Evolutionary conservation across 1,140 invertebrate genomes (phyloP), one percentile per base, ranked within the genome.

Genomic region (Galleria mellonella): DNA sequence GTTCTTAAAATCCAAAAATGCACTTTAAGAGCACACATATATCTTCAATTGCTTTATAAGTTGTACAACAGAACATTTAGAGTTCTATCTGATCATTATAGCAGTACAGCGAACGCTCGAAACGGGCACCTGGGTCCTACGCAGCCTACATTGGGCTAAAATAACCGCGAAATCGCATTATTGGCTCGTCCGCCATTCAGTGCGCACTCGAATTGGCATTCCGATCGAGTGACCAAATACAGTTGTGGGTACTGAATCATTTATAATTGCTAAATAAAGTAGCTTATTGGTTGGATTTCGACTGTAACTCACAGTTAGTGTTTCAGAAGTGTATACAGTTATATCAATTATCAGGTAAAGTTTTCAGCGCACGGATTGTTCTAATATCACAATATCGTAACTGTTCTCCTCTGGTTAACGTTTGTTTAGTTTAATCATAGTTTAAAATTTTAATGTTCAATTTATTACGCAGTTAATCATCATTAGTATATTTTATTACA

Each of bases 101-200:
- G 70, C 62, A 61, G 64, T 23, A 23, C 6, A 23, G 2, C 17
- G 17, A 23, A 23, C 6, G 17, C 17, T 23, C 17, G 42, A 56
- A 47, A 50, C 13, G 43, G 29, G 64, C 73, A 77, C 77, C 77
- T 79, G 77, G 59, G 67, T 41, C 62, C 54, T 23, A 23, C 17
- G 17, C 17, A 50, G 58, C 46, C 63, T 62, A 60, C 61, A 65
- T 23, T 62, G 62, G 70, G 61, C 65, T 74, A 66, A 74, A 78
- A 81, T 76, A 75, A 72, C 76, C 74, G 64, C 74, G 59, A 78
- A 79, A 78, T 79, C 74, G 66, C 76, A 78, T 81, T 75, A 78
- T 71, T 73, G 67, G 53, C 63, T 45, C 54, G 61, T 55, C 58
- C 61, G 52, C 62, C 58, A 74, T 76, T 77, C 67, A 70, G 66